phyloP scores from a whole-genome alignment of 2,113 vertebrate species.

The Cheirogaleus medius region DNA sequence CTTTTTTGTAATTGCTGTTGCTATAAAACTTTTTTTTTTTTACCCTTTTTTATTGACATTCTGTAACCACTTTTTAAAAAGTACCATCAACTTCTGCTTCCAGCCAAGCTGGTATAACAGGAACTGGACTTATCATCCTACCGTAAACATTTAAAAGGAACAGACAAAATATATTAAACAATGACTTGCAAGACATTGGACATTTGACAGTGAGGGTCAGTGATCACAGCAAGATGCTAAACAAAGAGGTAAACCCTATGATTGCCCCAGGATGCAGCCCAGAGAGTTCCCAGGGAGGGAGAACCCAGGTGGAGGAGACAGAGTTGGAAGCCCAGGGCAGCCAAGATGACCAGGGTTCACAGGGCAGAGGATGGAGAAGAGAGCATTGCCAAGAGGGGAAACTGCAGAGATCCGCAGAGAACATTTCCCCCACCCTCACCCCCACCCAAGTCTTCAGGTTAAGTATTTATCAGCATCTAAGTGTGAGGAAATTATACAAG shows the following conservation, averaged over 20 bases:
- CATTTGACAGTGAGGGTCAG: not conserved
- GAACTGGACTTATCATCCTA: not conserved
- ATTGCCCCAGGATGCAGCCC: not conserved
- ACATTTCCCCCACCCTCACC: accelerated
- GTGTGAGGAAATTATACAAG: accelerated
- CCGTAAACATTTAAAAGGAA: not conserved
- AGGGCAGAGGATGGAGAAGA: no score
- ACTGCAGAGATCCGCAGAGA: not conserved
- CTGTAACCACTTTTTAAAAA: not conserved
- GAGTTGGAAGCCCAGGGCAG: not conserved
- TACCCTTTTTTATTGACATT: not conserved
- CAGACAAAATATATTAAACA: accelerated
- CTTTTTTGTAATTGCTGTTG: not conserved
- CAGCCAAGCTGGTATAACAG: not conserved
- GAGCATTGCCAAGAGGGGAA: no score
- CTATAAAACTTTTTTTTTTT: not conserved
- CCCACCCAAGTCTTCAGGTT: not conserved
- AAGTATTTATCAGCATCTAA: not conserved
- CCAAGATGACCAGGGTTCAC: not conserved
- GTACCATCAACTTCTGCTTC: not conserved
- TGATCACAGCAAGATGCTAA: not conserved
- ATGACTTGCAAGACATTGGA: not conserved
- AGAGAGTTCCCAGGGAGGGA: not conserved
- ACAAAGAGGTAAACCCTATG: not conserved
- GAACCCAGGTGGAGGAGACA: not conserved